Conservation (phyloP, 1,140 invertebrate genomes). For the Apis florea region DNA sequence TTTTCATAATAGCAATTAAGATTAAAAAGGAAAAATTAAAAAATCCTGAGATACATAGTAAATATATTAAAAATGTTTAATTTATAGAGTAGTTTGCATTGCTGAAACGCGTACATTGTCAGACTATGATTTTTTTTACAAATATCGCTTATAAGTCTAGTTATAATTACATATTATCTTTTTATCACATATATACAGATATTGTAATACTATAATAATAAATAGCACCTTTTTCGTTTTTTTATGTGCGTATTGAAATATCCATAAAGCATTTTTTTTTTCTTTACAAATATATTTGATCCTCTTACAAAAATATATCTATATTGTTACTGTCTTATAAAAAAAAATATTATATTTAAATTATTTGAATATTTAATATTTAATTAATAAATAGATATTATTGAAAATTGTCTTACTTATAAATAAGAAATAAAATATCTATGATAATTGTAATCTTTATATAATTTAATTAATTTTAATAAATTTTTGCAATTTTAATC, state of each 20-base stretch:
- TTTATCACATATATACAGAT: constrained; percentile 32
- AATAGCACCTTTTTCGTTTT: constrained; percentile 62
- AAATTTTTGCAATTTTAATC: constrained; percentile 9
- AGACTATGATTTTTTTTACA: constrained; percentile 23
- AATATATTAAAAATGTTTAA: constrained; percentile 53
- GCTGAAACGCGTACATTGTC: constrained; percentile 1
- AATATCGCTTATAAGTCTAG: constrained; percentile 34
- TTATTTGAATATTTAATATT: constrained; percentile 12
- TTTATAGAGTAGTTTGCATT: constrained; percentile 19
- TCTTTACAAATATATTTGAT: background rate
- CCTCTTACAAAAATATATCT: constrained; percentile 31
- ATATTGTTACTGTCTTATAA: background rate
- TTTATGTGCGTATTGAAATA: constrained; percentile 16
- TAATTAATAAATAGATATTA: constrained; percentile 31
- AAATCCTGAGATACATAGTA: constrained; percentile 30
- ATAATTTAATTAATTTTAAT: constrained; percentile 10
- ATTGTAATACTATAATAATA: constrained; percentile 66
- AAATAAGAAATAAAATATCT: constrained; percentile 17
- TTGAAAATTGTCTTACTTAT: constrained; percentile 9
- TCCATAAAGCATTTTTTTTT: constrained; percentile 13
- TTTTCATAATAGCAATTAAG: background rate
- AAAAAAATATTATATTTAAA: constrained; percentile 1
- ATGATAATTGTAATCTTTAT: constrained; percentile 3
- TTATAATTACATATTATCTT: constrained; percentile 14
- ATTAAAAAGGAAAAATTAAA: constrained; percentile 2